phyloP scores from a whole-genome alignment of 2,888 invertebrate species.

The Drosophila leonis region DNA sequence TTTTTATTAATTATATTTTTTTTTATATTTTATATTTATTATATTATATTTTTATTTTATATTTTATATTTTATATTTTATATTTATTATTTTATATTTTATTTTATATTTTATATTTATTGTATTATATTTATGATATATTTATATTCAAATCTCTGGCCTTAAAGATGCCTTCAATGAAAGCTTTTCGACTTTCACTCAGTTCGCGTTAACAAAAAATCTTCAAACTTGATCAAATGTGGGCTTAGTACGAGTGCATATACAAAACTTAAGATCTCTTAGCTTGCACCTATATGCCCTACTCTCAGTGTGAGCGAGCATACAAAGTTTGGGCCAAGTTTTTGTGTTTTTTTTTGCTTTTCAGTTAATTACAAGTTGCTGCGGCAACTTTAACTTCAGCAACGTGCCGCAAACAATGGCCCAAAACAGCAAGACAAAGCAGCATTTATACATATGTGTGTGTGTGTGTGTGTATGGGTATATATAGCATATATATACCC shows the following conservation, averaged over 20 bases:
- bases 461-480: neutral
- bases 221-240: neutral
- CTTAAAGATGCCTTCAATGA: too few species aligned
- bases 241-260: neutral
- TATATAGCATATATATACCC: neutral
- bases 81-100: too few species aligned
- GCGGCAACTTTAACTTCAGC: conserved; percentile 37
- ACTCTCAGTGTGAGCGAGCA: neutral
- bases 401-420: conserved; percentile 58
- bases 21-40: too few species aligned
- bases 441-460: neutral
- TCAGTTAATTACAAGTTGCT: conserved; percentile 55
- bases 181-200: too few species aligned
- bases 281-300: neutral
- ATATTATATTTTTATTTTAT: too few species aligned
- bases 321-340: conserved; percentile 12
- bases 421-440: conserved; percentile 11
- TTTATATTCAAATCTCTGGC: too few species aligned
- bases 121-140: too few species aligned
- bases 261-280: neutral
- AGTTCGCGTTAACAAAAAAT: too few species aligned
- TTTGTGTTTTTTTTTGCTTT: conserved; percentile 12
- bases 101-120: too few species aligned
- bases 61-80: too few species aligned
- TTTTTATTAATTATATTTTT: too few species aligned